A percentile compares a stretch with the other conserved stretches of the same genome.
These are phyloP conservation scores for Polypedilum vanderplanki DNA, from an alignment of 1,140 invertebrate genomes.

Conservation along the genomic window DNA sequence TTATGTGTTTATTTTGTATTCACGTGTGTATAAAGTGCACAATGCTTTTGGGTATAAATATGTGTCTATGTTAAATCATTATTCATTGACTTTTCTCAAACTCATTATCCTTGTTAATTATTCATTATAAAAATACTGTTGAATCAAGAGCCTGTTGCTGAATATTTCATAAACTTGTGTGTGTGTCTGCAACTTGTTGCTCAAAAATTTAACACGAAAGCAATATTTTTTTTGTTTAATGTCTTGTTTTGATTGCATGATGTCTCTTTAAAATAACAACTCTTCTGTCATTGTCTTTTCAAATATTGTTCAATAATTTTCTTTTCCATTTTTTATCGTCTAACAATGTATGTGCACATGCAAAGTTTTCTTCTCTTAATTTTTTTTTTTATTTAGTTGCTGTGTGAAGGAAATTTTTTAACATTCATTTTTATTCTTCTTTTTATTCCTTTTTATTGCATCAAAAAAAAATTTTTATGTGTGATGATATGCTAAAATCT, in stretches of 20 bases:
- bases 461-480: neutral
- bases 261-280: neutral
- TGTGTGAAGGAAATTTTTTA: conserved; percentile 35
- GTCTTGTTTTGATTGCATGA: conserved; percentile 18
- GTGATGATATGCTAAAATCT: neutral
- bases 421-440: conserved; percentile 36
- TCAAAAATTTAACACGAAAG: neutral
- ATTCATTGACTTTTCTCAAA: too few relatives aligned
- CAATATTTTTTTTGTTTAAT: neutral
- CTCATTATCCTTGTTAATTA: neutral
- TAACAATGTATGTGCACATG: conserved; percentile 23
- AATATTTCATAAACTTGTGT: neutral
- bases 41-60: too few relatives aligned
- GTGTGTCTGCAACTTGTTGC: neutral
- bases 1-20: too few relatives aligned
- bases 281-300: neutral
- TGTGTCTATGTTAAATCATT: too few relatives aligned
- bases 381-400: neutral
- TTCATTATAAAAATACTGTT: neutral
- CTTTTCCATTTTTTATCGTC: neutral
- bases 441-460: conserved; percentile 36
- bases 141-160: neutral
- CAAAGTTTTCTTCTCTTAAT: neutral
- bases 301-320: neutral
- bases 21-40: too few relatives aligned